phyloP scores from a whole-genome alignment of 2,113 vertebrate species.

The Hepsetus odoe region DNA sequence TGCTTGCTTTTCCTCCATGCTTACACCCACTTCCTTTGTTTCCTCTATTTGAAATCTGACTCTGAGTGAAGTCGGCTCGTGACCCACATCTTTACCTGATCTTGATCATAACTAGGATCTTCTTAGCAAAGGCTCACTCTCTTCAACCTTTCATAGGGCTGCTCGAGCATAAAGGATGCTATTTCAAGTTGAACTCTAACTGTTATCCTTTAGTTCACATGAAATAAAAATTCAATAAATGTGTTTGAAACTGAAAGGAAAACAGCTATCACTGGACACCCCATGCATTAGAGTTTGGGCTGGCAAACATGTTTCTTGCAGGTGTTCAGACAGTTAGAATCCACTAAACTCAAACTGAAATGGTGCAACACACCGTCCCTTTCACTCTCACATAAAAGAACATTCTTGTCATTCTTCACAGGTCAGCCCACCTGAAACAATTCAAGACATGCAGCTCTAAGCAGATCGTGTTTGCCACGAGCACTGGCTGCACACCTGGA shows the following conservation, averaged over 20 bases:
- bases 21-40: too few relatives aligned
- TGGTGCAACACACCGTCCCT: not conserved
- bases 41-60: too few relatives aligned
- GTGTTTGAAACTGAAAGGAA: not conserved
- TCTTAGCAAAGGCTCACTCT: not conserved
- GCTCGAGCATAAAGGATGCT: constrained; percentile 6
- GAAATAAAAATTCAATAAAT: not conserved
- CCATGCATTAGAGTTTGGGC: not conserved
- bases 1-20: too few relatives aligned
- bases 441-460: not conserved
- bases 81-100: not conserved
- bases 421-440: not conserved
- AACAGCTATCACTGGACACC: not conserved
- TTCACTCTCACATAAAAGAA: not conserved
- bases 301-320: not conserved
- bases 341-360: not conserved
- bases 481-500: not conserved
- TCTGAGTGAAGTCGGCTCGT: not conserved
- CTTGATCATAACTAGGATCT: not conserved
- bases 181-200: not conserved
- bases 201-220: not conserved
- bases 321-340: too few relatives aligned
- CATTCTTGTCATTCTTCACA: not conserved
- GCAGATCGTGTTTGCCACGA: not conserved
- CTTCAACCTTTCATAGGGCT: not conserved